Percentiles rank a stretch among this genome's conserved stretches.
Evolutionary conservation across 2,888 invertebrate species (phyloP).

Genomic region (Caenorhabditis panamensis): DNA sequence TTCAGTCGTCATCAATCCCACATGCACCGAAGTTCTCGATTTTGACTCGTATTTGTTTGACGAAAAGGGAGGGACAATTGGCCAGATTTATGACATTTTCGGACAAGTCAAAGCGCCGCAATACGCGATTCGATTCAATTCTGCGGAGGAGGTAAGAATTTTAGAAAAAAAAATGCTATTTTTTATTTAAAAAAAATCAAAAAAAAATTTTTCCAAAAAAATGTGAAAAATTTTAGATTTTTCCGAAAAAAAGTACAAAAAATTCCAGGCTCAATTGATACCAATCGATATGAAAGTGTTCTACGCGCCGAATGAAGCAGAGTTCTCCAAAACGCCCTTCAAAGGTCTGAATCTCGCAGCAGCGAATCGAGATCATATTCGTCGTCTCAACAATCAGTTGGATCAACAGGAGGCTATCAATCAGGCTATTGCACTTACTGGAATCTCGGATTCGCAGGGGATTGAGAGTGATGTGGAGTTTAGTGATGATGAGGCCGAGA

Average conservation of each 20-base stretch:
- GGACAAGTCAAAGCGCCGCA: slow-evolving; percentile 59
- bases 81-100: slow-evolving; percentile 61
- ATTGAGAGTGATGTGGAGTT: slow-evolving; percentile 58
- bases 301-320: slow-evolving; percentile 55
- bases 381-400: slow-evolving; percentile 29
- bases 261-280: slow-evolving; percentile 38
- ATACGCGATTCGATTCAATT: slow-evolving; percentile 59
- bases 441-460: not conserved
- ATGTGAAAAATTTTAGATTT: too few relatives aligned
- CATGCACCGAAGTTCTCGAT: slow-evolving; percentile 54
- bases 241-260: not conserved
- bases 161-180: not conserved
- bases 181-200: not conserved
- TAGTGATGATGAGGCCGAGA: slow-evolving; percentile 62
- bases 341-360: slow-evolving; percentile 56
- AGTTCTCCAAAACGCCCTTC: slow-evolving; percentile 57
- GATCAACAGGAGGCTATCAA: slow-evolving; percentile 44
- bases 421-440: not conserved
- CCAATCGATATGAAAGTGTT: slow-evolving; percentile 56
- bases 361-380: slow-evolving; percentile 35
- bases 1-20: slow-evolving; percentile 51
- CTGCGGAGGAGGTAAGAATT: slow-evolving; percentile 39
- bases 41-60: slow-evolving; percentile 59
- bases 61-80: slow-evolving; percentile 41
- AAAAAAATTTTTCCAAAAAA: too few relatives aligned